Evolutionary conservation across 2,888 invertebrate genomes (phyloP).

Genomic region (Archaeoteleia sp.): DNA sequence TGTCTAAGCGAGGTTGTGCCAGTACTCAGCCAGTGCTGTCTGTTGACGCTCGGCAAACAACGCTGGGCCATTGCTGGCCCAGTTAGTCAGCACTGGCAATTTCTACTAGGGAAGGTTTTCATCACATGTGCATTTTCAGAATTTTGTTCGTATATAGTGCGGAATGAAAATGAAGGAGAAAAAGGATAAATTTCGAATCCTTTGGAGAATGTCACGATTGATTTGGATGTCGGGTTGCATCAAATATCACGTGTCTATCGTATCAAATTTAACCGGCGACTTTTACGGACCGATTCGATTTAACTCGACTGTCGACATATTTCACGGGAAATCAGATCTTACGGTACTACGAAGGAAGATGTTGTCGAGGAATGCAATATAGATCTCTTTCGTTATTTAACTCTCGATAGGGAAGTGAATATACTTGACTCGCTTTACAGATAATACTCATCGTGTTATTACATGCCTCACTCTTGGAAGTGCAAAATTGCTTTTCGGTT

Average conservation of each 20-base stretch:
- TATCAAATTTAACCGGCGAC: conserved; percentile 50
- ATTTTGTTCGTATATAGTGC: too few relatives aligned
- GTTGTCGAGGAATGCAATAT: conserved; percentile 34
- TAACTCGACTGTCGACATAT: conserved; percentile 47
- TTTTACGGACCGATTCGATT: conserved; percentile 44
- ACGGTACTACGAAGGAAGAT: conserved; percentile 37
- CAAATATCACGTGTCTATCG: conserved; percentile 44
- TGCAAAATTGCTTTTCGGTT: too few relatives aligned
- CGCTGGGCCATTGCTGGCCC: too few relatives aligned
- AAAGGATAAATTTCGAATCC: conserved; percentile 23
- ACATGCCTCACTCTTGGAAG: conserved; percentile 10
- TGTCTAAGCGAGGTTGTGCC: too few relatives aligned
- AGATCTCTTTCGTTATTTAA: conserved; percentile 34
- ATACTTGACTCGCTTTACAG: conserved; percentile 14
- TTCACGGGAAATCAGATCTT: conserved; percentile 52
- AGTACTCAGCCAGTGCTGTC: too few relatives aligned
- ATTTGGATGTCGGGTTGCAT: conserved; percentile 42
- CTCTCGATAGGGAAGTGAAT: conserved; percentile 5
- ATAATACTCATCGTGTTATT: conserved; percentile 26
- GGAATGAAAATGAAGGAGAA: conserved; percentile 40
- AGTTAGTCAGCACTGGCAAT: too few relatives aligned
- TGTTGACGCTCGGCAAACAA: too few relatives aligned
- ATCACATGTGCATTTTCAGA: too few relatives aligned
- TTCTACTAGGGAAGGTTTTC: too few relatives aligned
- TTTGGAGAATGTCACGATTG: conserved; percentile 47